A percentile compares a stretch with the other conserved stretches of the same genome.
These are phyloP conservation scores for Girardinichthys multiradiatus DNA, from an alignment of 2,113 vertebrate species.

Conservation along the genomic window DNA sequence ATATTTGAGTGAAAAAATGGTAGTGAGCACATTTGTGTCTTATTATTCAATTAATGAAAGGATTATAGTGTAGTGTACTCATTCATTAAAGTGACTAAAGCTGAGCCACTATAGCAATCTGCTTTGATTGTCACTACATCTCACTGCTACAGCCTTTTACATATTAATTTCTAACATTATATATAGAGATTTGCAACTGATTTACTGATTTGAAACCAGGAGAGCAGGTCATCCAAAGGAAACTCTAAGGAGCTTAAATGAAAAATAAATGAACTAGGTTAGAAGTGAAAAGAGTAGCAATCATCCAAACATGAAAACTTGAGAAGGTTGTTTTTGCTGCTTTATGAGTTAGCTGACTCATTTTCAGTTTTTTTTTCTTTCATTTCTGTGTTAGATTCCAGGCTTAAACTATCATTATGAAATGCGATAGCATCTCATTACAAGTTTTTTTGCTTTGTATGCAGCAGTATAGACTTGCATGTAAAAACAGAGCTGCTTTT, in stretches of 20 bases:
- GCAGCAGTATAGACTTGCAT: constrained; percentile 39
- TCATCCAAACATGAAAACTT: constrained; percentile 32
- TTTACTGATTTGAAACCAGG: background rate
- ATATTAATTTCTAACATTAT: background rate
- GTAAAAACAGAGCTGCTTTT: constrained; percentile 21
- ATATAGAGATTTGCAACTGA: background rate
- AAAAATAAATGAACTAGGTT: constrained; percentile 8
- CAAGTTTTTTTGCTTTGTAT: constrained; percentile 41
- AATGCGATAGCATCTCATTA: constrained; percentile 57
- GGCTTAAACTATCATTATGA: constrained; percentile 34
- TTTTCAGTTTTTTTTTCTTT: constrained; percentile 47
- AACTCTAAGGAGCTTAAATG: constrained; percentile 1
- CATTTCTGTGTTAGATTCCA: constrained; percentile 27
- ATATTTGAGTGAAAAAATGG: background rate
- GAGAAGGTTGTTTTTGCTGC: constrained; percentile 46
- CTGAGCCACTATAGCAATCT: no score
- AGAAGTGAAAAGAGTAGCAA: constrained; percentile 14
- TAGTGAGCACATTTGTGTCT: background rate
- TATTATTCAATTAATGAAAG: background rate
- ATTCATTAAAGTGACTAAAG: background rate
- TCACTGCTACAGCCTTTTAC: background rate
- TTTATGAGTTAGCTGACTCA: constrained; percentile 43
- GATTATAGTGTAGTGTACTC: no score
- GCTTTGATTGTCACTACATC: no score
- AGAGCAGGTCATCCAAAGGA: background rate